phyloP scores from a whole-genome alignment of 1,140 invertebrate genomes.

The Lasioglossum albipes region DNA sequence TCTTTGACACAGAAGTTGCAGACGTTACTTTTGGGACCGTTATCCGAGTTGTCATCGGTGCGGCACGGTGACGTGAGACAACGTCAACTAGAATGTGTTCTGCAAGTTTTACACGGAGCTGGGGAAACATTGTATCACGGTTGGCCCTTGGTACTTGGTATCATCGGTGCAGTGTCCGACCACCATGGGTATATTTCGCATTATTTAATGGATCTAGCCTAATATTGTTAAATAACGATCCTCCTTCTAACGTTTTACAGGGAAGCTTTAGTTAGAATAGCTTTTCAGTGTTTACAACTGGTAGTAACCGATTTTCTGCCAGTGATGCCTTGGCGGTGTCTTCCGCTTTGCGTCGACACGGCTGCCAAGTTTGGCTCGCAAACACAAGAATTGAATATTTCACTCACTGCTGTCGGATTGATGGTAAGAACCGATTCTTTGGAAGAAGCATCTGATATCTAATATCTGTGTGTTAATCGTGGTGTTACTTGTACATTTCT shows the following conservation, averaged over 20 bases:
- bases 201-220: not conserved
- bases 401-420: conserved; percentile 97
- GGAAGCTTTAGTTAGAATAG: conserved; percentile 94
- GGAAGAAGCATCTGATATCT: not conserved
- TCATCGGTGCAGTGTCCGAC: conserved; percentile 95
- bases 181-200: conserved; percentile 88
- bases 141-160: conserved; percentile 96
- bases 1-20: conserved; percentile 86
- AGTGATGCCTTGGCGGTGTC: conserved; percentile 91
- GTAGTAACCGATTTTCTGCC: conserved; percentile 98
- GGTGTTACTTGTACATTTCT: not conserved
- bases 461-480: not conserved
- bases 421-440: conserved; percentile 85
- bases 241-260: conserved; percentile 80
- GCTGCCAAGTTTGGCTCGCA: conserved; percentile 98
- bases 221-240: not conserved
- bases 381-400: conserved; percentile 98
- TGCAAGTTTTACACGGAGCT: conserved; percentile 94
- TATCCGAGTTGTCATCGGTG: conserved; percentile 94
- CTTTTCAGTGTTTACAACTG: conserved; percentile 97
- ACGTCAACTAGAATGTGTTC: conserved; percentile 95
- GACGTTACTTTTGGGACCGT: conserved; percentile 91
- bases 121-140: conserved; percentile 95
- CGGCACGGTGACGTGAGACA: conserved; percentile 95
- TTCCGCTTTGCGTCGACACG: conserved; percentile 95